Percentiles rank a stretch among this genome's conserved stretches.
Conservation (phyloP, 2,113 vertebrate species). For the Columbina picui region DNA sequence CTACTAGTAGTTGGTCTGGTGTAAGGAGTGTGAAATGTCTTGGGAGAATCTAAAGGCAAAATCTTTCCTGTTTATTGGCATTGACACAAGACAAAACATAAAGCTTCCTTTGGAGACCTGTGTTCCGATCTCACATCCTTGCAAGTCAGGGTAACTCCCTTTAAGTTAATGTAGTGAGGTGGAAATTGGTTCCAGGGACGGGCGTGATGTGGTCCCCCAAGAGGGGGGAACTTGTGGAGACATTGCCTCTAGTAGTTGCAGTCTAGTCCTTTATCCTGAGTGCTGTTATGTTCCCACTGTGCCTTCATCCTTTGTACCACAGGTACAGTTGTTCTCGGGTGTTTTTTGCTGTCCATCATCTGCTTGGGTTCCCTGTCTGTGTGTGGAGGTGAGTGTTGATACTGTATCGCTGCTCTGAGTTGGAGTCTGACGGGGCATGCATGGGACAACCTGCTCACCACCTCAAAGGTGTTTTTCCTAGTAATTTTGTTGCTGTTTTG, state of each 20-base stretch:
- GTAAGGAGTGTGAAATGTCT: not conserved
- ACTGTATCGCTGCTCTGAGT: not conserved
- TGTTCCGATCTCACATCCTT: not conserved
- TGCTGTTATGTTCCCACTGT: fast-evolving
- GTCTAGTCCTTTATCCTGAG: not conserved
- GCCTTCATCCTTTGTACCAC: not conserved
- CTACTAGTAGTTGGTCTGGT: not conserved
- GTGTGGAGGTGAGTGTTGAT: not conserved
- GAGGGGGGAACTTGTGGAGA: not conserved
- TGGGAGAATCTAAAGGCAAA: not conserved
- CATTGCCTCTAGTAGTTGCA: not conserved
- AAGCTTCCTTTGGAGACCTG: not conserved
- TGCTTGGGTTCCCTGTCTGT: not conserved
- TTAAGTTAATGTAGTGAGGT: not conserved
- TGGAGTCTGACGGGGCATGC: not conserved
- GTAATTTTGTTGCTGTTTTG: not conserved
- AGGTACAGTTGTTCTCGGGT: not conserved
- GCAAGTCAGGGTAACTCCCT: not conserved
- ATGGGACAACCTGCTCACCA: not conserved
- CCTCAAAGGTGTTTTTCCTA: not conserved
- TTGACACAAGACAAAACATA: not conserved
- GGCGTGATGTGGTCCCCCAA: not conserved
- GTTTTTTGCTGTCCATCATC: not conserved
- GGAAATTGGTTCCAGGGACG: not conserved
- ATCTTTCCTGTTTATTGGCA: not conserved